A percentile compares a stretch with the other conserved stretches of the same genome.
Conservation (phyloP, 2,888 invertebrate genomes). For the Pyralis farinalis region DNA sequence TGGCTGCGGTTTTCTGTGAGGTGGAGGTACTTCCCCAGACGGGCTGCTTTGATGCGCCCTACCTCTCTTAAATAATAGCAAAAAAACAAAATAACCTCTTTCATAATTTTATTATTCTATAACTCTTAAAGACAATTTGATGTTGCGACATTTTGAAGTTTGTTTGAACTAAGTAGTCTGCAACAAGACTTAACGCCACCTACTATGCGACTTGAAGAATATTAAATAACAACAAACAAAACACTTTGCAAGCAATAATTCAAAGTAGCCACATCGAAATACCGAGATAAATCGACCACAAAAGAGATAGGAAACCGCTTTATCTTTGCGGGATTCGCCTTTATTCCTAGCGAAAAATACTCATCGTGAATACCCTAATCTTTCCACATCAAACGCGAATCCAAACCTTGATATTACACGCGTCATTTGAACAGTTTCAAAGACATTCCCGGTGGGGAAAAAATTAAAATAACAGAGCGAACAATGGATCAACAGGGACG, state of each 20-base stretch:
- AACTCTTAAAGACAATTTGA: too few relatives aligned
- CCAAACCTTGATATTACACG: conserved; percentile 74
- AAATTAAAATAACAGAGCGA: conserved; percentile 75
- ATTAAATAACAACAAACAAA: conserved; percentile 20
- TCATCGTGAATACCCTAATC: conserved; percentile 68
- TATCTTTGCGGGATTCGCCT: conserved; percentile 24
- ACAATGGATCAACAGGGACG: conserved; percentile 45
- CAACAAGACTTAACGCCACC: conserved; percentile 18
- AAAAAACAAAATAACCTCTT: too few relatives aligned
- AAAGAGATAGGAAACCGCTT: conserved; percentile 51
- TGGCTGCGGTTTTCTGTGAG: too few relatives aligned
- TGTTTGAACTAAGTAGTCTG: conserved; percentile 7
- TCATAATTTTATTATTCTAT: too few relatives aligned
- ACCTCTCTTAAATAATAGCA: too few relatives aligned
- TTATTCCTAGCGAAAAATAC: conserved; percentile 52
- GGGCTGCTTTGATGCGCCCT: too few relatives aligned
- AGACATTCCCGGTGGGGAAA: conserved; percentile 71
- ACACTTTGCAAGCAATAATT: conserved; percentile 34
- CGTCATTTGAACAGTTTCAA: conserved; percentile 77
- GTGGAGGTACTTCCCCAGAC: too few relatives aligned
- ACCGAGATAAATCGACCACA: conserved; percentile 31
- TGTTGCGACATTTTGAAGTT: too few relatives aligned
- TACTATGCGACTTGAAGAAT: conserved; percentile 8
- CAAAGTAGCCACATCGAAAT: conserved; percentile 5
- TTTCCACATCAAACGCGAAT: conserved; percentile 71